phyloP scores from a whole-genome alignment of 2,797 vertebrate species.

The Merluccius polli region DNA sequence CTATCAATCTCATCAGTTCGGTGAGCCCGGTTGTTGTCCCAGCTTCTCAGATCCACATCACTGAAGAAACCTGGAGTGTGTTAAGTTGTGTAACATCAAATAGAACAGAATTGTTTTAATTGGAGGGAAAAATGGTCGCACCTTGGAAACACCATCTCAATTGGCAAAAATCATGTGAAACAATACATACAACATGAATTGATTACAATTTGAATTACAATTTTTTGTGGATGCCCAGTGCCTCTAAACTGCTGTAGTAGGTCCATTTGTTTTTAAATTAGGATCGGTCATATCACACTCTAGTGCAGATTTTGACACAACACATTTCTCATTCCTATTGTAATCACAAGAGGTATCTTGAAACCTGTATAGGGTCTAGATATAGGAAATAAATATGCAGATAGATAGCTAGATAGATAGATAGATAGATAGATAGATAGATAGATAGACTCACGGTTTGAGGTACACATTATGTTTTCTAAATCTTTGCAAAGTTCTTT shows the following conservation, averaged over 20 bases:
- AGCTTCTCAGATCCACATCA: slow-evolving; percentile 62
- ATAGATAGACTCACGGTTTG: not conserved
- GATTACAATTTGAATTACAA: too few species aligned
- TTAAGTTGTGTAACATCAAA: not conserved
- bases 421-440: not conserved
- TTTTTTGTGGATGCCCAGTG: not conserved
- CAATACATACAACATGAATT: too few species aligned
- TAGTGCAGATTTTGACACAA: slow-evolving; percentile 17
- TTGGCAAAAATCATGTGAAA: too few species aligned
- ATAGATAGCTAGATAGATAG: not conserved
- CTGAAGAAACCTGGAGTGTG: slow-evolving; percentile 30
- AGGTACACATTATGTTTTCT: not conserved
- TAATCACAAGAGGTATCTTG: slow-evolving; percentile 2
- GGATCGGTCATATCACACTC: slow-evolving; percentile 34
- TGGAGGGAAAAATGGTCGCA: not conserved
- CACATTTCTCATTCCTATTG: slow-evolving; percentile 23
- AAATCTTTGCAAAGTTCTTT: too few species aligned
- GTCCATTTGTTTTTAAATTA: slow-evolving; percentile 15
- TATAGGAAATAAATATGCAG: slow-evolving; percentile 2
- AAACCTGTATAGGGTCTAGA: not conserved
- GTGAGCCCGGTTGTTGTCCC: slow-evolving; percentile 70
- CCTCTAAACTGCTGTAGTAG: not conserved
- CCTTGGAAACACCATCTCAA: not conserved
- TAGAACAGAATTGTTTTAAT: not conserved
- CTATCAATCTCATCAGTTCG: slow-evolving; percentile 70